Evolutionary conservation across 92 coral and sea anemone genomes (phyloP).

Genomic region (Palythoa grandiflora): DNA sequence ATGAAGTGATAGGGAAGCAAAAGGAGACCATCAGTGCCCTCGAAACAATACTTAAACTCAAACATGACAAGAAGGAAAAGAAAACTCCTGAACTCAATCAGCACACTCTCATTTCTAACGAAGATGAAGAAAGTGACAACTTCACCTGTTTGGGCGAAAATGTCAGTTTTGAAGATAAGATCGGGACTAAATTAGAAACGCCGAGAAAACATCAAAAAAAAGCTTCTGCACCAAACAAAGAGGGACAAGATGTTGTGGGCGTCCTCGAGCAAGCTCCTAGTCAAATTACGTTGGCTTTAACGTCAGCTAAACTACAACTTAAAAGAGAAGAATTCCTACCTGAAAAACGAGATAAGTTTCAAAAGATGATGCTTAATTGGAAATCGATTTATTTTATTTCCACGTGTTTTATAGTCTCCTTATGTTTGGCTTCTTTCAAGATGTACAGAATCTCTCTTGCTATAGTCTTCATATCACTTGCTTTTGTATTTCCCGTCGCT

Average conservation of each 20-base stretch:
- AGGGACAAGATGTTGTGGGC: conserved; percentile 65
- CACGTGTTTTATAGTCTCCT: neutral
- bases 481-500: conserved; percentile 20
- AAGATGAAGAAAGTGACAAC: conserved; percentile 47
- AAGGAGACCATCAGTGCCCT: conserved; percentile 75
- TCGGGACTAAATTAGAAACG: conserved; percentile 41
- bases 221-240: conserved; percentile 71
- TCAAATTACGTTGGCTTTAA: conserved; percentile 44
- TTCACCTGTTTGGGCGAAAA: neutral
- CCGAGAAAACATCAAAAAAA: conserved; percentile 69
- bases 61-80: conserved; percentile 72
- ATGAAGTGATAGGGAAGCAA: conserved; percentile 74
- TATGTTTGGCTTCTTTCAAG: conserved; percentile 16
- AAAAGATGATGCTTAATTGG: neutral
- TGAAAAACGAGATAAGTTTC: neutral
- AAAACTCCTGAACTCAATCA: conserved; percentile 58
- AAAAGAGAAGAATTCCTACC: neutral
- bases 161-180: conserved; percentile 47
- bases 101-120: conserved; percentile 53
- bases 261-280: conserved; percentile 69
- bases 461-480: neutral
- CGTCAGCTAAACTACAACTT: neutral
- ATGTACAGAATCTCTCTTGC: conserved; percentile 25
- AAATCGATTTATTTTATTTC: conserved; percentile 28
- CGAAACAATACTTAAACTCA: conserved; percentile 71